Evolutionary conservation across 2,888 invertebrate species (phyloP).

Genomic region (Cosmorhoe ocellata): DNA sequence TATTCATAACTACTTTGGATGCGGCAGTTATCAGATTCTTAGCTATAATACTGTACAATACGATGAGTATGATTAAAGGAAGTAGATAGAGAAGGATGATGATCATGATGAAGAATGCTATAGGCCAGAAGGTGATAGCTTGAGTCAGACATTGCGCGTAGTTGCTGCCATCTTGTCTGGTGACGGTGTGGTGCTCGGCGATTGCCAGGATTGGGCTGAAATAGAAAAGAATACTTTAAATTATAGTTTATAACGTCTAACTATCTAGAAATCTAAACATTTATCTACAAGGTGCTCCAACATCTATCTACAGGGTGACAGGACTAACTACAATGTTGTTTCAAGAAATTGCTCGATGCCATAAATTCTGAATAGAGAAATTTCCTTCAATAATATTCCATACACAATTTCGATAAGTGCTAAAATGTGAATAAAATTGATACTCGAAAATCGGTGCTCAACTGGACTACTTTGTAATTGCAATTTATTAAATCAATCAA

Average conservation of each 20-base stretch:
- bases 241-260: neutral
- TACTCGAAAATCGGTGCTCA: no score
- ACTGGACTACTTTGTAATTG: no score
- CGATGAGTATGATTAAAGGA: constrained; percentile 89
- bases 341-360: neutral
- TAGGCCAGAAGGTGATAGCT: constrained; percentile 89
- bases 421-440: no score
- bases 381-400: no score
- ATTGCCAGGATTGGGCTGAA: constrained; percentile 90
- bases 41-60: constrained; percentile 92
- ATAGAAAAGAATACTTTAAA: constrained; percentile 57
- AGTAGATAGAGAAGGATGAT: constrained; percentile 91
- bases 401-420: no score
- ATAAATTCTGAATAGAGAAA: no score
- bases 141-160: constrained; percentile 90
- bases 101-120: constrained; percentile 89
- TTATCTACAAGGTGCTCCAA: constrained; percentile 18
- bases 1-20: constrained; percentile 86
- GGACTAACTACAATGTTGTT: neutral
- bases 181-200: constrained; percentile 86
- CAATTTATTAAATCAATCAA: no score
- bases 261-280: constrained; percentile 7
- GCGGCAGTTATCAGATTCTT: constrained; percentile 89
- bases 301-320: constrained; percentile 11
- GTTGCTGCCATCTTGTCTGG: constrained; percentile 86